phyloP scores from a whole-genome alignment of 2,888 invertebrate species.

The Lysandra coridon region DNA sequence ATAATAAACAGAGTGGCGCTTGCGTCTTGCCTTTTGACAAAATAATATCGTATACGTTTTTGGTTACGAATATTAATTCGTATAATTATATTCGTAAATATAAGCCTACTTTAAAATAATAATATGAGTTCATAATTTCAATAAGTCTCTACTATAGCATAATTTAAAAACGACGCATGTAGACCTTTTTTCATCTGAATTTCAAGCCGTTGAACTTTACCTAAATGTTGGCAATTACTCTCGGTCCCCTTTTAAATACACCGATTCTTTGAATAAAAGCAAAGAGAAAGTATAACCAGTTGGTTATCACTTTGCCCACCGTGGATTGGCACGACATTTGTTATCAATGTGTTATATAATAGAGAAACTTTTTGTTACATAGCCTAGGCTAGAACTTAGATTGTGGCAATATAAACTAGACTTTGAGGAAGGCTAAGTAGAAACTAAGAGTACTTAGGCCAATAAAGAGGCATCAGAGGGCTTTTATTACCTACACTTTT shows the following conservation, averaged over 20 bases:
- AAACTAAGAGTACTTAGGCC: neutral
- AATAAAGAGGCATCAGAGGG: no score
- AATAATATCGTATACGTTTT: no score
- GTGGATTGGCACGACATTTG: slow-evolving; percentile 14
- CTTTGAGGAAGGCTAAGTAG: neutral
- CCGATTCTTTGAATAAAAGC: slow-evolving; percentile 6
- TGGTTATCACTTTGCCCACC: slow-evolving; percentile 12
- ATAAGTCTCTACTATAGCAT: neutral
- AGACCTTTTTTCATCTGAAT: neutral
- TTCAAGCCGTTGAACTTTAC: neutral
- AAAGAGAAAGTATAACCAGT: slow-evolving; percentile 27
- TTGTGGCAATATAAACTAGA: neutral
- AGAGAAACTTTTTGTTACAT: slow-evolving; percentile 26
- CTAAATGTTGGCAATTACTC: neutral
- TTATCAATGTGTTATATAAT: slow-evolving; percentile 25
- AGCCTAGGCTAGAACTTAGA: neutral
- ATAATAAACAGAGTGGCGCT: no score
- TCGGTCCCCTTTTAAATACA: neutral
- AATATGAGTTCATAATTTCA: neutral
- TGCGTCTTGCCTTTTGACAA: no score
- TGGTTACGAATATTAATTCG: no score
- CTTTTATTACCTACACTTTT: no score
- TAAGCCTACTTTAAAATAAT: neutral
- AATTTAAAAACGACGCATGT: neutral
- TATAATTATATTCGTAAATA: neutral